phyloP scores from a whole-genome alignment of 1,140 invertebrate species.

The Cyclargus thomasi region DNA sequence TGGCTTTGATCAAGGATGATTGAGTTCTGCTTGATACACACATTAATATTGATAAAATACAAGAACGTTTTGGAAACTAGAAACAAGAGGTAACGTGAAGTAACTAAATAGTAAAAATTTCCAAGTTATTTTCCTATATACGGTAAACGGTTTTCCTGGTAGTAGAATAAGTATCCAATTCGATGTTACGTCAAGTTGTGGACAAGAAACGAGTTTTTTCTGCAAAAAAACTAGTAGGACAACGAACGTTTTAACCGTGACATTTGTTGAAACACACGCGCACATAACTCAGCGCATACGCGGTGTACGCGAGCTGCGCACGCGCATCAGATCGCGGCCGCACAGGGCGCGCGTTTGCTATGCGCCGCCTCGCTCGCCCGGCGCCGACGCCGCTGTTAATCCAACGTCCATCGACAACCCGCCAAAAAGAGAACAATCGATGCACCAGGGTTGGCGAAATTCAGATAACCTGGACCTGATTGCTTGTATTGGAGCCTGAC shows the following conservation, averaged over 20 bases:
- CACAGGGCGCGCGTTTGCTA: conserved; percentile 53
- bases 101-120: not conserved
- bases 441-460: conserved; percentile 15
- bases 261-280: not conserved
- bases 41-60: not conserved
- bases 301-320: conserved; percentile 1
- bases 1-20: not conserved
- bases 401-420: conserved; percentile 48
- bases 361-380: conserved; percentile 38
- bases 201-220: not conserved
- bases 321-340: conserved; percentile 35
- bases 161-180: too few species aligned
- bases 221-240: not conserved
- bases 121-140: too few species aligned
- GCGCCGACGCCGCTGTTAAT: conserved; percentile 63
- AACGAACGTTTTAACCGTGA: not conserved
- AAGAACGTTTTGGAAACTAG: not conserved
- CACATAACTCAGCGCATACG: not conserved
- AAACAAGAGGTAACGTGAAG: too few species aligned
- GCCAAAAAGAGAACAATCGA: conserved; percentile 41
- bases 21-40: not conserved
- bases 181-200: not conserved
- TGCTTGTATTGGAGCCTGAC: too few species aligned
- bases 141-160: too few species aligned
- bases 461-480: not conserved